Evolutionary conservation across 2,888 invertebrate species (phyloP).

Genomic region (Tachina grossa): DNA sequence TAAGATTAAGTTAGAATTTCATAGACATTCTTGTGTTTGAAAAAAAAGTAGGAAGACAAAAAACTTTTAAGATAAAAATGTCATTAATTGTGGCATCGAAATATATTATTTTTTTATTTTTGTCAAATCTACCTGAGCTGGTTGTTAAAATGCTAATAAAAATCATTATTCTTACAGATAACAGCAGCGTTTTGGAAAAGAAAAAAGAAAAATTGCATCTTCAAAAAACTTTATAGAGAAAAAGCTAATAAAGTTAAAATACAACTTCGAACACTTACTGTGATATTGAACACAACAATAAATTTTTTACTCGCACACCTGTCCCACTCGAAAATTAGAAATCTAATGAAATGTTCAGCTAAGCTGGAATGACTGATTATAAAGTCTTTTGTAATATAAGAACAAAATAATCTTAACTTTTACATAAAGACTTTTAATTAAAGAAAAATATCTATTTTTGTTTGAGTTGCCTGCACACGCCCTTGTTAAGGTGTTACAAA

Average conservation of each 20-base stretch:
- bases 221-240: neutral
- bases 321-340: neutral
- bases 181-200: conserved; percentile 10
- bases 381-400: neutral
- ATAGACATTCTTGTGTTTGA: conserved; percentile 11
- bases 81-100: conserved; percentile 66
- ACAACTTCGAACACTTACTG: conserved; percentile 53
- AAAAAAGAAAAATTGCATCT: neutral
- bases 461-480: neutral
- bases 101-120: neutral
- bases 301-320: neutral
- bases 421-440: conserved; percentile 11
- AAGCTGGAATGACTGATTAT: neutral
- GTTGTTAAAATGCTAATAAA: conserved; percentile 57
- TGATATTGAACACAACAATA: conserved; percentile 47
- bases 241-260: conserved; percentile 41
- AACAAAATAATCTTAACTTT: conserved; percentile 38
- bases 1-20: conserved; percentile 21
- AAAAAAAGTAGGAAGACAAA: conserved; percentile 30
- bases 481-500: conserved; percentile 15
- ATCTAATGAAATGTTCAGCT: neutral
- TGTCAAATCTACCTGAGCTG: conserved; percentile 18
- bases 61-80: conserved; percentile 64
- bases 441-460: neutral
- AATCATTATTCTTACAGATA: conserved; percentile 67